Evolutionary conservation across 2,888 invertebrate genomes (phyloP), one percentile per base, ranked within the genome.

Genomic region (Peribatodes rhomboidaria): DNA sequence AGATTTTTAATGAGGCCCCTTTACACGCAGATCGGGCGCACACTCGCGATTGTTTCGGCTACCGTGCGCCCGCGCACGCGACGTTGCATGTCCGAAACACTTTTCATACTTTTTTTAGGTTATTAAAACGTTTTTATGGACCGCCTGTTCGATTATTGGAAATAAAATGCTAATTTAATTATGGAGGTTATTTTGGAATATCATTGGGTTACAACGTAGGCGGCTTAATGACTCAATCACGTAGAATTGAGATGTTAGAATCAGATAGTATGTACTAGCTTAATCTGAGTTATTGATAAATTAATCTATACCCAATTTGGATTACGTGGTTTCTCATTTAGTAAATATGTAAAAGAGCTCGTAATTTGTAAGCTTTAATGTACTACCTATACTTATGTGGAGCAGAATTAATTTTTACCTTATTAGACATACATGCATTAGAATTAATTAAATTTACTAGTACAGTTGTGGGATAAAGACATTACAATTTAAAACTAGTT

Each of bases 21-120:
- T 70, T 62, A 69, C 68, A 72, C 72, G 69, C 66, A 68, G 67
- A 61, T 62, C 62, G 61, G 53, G 67, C 68, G 69, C 69, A 73
- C 75, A 63, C 69, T 63, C 63, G 69, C 72, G 68, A 68, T 66
- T 68, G 72, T 69, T 69, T 69, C 72, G 72, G 84, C 86, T 84
- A 79, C 85, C 76, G 86, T 82, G 76, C 80, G 81, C 80, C 18
- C 35, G 74, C 78, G 83, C 90, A 92, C 90, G 90, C 92, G 82
- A 92, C 84, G 82, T 92, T 83, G 92, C 92, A 89, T 92, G 92
- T 81, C 82, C 62, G 70, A 70, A 54, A 62, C 61, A 65, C 71
- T 76, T 78, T 78, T 81, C 76, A 20, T 35, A 20, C 50, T 61
- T 63, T 67, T 69, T 67, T 44, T 46, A 10, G 46, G 50, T 57